Evolutionary conservation across 2,113 vertebrate species (phyloP).

Genomic region (Sclerurus mexicanus): DNA sequence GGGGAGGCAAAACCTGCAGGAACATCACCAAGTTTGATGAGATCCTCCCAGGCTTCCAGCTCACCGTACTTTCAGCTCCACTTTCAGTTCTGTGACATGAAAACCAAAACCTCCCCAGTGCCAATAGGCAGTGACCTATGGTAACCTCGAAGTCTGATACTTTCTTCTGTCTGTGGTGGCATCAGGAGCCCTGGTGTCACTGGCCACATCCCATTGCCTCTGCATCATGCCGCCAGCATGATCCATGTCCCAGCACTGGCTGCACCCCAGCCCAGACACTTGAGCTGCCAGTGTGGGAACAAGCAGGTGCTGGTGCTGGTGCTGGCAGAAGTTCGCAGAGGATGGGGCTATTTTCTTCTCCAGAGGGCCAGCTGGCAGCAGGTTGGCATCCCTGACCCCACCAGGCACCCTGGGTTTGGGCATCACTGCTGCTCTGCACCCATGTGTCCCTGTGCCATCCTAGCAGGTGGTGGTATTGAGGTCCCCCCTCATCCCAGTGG

Average conservation of each 20-base stretch:
- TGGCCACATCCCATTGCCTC: not conserved
- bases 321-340: not conserved
- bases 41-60: not conserved
- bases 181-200: not conserved
- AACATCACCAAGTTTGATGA: no score
- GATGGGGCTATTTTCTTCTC: not conserved
- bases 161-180: not conserved
- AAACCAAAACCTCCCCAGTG: not conserved
- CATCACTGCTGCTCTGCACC: not conserved
- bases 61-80: accelerated
- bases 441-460: not conserved
- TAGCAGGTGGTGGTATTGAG: not conserved
- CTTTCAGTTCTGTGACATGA: not conserved
- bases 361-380: not conserved
- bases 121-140: not conserved
- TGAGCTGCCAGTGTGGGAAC: accelerated
- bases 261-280: not conserved
- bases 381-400: not conserved
- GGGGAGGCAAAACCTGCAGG: not conserved
- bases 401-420: not conserved
- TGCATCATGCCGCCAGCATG: not conserved
- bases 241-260: not conserved
- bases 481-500: not conserved
- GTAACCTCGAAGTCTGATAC: not conserved
- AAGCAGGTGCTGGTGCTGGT: not conserved